Conservation (phyloP, 1,140 invertebrate genomes). For the Apis cerana region DNA sequence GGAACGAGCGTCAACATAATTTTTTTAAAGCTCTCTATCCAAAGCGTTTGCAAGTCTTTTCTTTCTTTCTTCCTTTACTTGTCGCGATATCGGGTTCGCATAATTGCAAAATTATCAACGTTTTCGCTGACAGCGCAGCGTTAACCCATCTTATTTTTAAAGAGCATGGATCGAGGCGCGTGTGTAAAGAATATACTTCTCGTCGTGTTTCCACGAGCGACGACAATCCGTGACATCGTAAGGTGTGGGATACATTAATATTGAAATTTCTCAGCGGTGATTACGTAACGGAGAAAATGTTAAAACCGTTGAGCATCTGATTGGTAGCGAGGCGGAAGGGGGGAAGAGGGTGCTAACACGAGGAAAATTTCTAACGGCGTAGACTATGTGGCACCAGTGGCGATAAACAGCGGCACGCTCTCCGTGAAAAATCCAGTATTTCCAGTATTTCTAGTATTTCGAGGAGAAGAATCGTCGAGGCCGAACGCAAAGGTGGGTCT, state of each 20-base stretch:
- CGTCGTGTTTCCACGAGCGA: slow-evolving; percentile 9
- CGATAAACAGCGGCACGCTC: slow-evolving; percentile 40
- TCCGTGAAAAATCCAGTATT: slow-evolving; percentile 60
- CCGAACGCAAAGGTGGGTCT: slow-evolving; percentile 33
- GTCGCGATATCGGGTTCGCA: slow-evolving; percentile 41
- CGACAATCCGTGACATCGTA: slow-evolving; percentile 16
- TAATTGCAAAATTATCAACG: slow-evolving; percentile 58
- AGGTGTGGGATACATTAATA: slow-evolving; percentile 53
- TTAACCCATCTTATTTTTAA: slow-evolving; percentile 39
- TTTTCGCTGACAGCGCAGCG: slow-evolving; percentile 48
- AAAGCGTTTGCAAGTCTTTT: slow-evolving; percentile 32
- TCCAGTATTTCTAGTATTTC: slow-evolving; percentile 61
- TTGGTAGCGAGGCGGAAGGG: not conserved
- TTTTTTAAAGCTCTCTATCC: too few relatives aligned
- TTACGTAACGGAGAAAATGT: slow-evolving; percentile 53
- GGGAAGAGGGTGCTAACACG: slow-evolving; percentile 12
- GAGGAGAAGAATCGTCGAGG: slow-evolving; percentile 38
- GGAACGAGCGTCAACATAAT: too few relatives aligned
- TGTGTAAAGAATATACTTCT: slow-evolving; percentile 23
- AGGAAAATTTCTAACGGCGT: slow-evolving; percentile 48
- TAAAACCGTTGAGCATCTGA: slow-evolving; percentile 10
- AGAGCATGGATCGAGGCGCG: slow-evolving; percentile 46
- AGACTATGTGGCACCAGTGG: slow-evolving; percentile 46
- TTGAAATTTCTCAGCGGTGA: slow-evolving; percentile 49
- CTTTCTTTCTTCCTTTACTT: not conserved